Evolutionary conservation across 2,113 vertebrate genomes (phyloP), one percentile per base, ranked within the genome.

Genomic region (Myotis davidii): DNA sequence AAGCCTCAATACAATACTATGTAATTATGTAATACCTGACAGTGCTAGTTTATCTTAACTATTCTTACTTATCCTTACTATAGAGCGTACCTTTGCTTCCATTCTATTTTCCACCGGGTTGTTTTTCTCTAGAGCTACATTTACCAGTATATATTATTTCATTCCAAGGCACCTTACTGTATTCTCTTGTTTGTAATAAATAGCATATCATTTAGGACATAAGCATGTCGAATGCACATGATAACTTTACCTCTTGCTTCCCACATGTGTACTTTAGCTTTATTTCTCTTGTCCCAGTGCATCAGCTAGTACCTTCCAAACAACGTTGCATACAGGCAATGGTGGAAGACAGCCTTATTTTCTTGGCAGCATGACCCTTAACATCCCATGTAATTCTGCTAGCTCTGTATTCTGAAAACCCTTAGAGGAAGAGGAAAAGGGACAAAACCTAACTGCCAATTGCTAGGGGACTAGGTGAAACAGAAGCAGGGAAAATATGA

Each of bases 391-490:
- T 27, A 42, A 86, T 83, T 61, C 77, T 32, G 12, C 64, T 37
- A 64, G 32, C 70, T 59, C 56, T 92, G 52, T 79, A 37, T 52
- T 85, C 90, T 72, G n/a, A 73, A 91, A 83, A 94, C 59, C 13
- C 76, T 54, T 27, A 45, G 23, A 52, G 76, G 17, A 34, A 34
- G 18, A 59, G 10, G 14, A 52, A 37, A 83, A 50, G 29, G 14
- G 32, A 84, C 42, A 34, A 61, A 65, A 70, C 32, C 59, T 70
- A 76, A 64, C 74, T 81, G n/a, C 18, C 61, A 13, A 69, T 48
- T 70, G 92, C 85, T 81, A 9, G 70, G 65, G 29, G 56, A 67
- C 37, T 64, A 23, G 10, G n/a, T 76, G 25, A 93, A 88, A 88
- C 14, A 73, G 45, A 77, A 76, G 78, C 73, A 72, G 42, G 17